A percentile compares a stretch with the other conserved stretches of the same genome.
Evolutionary conservation across 2,888 invertebrate species (phyloP).

Genomic region (Chironomus riparius): DNA sequence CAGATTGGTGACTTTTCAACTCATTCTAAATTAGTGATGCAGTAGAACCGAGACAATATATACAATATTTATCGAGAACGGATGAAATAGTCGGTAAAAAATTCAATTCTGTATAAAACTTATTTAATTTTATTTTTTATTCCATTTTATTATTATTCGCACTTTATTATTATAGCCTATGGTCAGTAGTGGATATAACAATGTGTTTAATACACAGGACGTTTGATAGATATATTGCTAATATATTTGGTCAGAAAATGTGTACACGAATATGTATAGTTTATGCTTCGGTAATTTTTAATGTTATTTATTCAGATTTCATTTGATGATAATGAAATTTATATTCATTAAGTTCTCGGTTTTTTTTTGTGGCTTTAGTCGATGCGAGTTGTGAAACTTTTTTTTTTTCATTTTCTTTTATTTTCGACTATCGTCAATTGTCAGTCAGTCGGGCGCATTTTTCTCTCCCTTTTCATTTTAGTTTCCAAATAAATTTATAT

Average conservation of each 20-base stretch:
- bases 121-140: too few relatives aligned
- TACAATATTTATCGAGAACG: not conserved
- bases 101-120: not conserved
- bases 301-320: constrained; percentile 28
- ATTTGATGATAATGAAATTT: constrained; percentile 27
- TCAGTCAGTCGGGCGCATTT: not conserved
- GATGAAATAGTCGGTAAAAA: not conserved
- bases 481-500: too few relatives aligned
- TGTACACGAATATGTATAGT: not conserved
- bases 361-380: not conserved
- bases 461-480: not conserved
- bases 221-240: constrained; percentile 27
- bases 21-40: not conserved
- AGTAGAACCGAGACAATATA: not conserved
- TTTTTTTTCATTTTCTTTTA: not conserved
- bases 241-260: constrained; percentile 18
- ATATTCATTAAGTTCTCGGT: constrained; percentile 26
- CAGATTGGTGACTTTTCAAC: too few relatives aligned
- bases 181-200: not conserved
- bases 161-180: not conserved
- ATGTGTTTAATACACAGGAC: constrained; percentile 16
- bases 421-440: not conserved
- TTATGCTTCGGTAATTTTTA: constrained; percentile 27
- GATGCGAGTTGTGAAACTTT: not conserved
- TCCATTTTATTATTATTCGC: too few relatives aligned